Evolutionary conservation across 2,888 invertebrate species (phyloP).

Genomic region (Leptopilina syphax): DNA sequence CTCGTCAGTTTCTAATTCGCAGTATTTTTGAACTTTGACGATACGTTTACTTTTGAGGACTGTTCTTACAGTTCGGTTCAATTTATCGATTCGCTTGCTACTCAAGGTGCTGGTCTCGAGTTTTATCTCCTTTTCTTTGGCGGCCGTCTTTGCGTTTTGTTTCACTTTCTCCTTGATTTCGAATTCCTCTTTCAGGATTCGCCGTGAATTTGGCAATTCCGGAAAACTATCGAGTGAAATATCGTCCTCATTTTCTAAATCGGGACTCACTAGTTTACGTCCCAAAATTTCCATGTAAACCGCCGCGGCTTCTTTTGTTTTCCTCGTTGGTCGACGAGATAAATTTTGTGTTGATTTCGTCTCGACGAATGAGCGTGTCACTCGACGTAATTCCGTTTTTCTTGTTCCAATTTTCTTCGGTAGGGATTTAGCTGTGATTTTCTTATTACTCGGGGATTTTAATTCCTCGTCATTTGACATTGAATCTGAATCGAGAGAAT

Average conservation of each 20-base stretch:
- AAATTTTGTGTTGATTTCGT: constrained; percentile 54
- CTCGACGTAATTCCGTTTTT: constrained; percentile 71
- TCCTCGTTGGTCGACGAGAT: constrained; percentile 80
- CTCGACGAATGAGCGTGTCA: constrained; percentile 70
- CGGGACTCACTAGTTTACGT: constrained; percentile 82
- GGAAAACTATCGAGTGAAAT: constrained; percentile 83
- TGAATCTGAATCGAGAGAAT: constrained; percentile 58
- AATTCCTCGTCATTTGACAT: constrained; percentile 49
- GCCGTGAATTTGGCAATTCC: constrained; percentile 82
- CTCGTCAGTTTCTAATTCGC: constrained; percentile 70
- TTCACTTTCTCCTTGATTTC: constrained; percentile 79
- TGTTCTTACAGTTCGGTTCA: constrained; percentile 46
- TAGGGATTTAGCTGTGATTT: constrained; percentile 56
- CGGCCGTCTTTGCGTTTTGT: constrained; percentile 47
- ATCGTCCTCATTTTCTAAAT: constrained; percentile 80
- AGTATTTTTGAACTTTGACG: constrained; percentile 67
- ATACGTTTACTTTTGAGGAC: constrained; percentile 64
- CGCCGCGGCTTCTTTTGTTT: constrained; percentile 87
- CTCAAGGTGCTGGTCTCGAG: constrained; percentile 61
- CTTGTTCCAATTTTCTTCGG: constrained; percentile 68
- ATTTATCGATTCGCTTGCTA: constrained; percentile 53
- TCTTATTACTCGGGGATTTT: constrained; percentile 21
- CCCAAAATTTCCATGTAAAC: constrained; percentile 87
- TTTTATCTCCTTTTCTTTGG: constrained; percentile 55
- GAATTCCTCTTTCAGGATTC: constrained; percentile 81